Conservation (phyloP, 92 coral and sea anemone species). For the Scolanthus callimorphus region DNA sequence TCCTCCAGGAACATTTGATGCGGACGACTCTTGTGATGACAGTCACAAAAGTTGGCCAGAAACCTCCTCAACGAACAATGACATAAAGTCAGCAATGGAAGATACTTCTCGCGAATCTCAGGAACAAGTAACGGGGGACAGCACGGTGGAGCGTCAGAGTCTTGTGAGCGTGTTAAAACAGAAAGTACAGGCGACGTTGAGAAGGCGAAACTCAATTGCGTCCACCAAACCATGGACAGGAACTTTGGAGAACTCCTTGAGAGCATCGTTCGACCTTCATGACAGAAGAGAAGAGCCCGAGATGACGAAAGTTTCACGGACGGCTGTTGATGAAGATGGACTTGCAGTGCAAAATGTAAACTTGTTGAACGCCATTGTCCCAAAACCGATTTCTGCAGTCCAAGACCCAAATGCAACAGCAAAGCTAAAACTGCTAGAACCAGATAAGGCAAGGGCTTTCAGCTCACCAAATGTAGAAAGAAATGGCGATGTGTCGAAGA, state of each 20-base stretch:
- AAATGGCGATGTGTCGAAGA: background rate
- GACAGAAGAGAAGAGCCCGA: background rate
- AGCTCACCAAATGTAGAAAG: no score
- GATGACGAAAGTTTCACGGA: no score
- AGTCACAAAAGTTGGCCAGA: background rate
- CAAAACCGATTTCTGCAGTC: no score
- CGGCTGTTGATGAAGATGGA: no score
- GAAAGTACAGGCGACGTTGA: conserved; percentile 13
- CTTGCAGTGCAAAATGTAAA: no score
- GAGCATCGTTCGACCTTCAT: conserved; percentile 13
- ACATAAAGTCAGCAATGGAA: background rate
- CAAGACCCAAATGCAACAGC: no score
- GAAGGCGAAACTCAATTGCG: conserved; percentile 51
- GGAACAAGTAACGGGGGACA: conserved; percentile 7
- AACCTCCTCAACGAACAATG: background rate
- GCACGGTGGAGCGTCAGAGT: background rate
- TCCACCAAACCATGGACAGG: conserved; percentile 45
- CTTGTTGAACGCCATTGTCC: no score
- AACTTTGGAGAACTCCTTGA: conserved; percentile 27
- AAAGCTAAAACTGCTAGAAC: no score
- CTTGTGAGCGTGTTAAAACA: conserved; percentile 9
- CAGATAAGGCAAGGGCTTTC: no score
- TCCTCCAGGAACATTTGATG: background rate
- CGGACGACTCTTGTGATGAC: background rate
- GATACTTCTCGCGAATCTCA: conserved; percentile 11